A percentile compares a stretch with the other conserved stretches of the same genome.
phyloP scores from a whole-genome alignment of 1,140 invertebrate genomes.

The Zaprionus davidi region DNA sequence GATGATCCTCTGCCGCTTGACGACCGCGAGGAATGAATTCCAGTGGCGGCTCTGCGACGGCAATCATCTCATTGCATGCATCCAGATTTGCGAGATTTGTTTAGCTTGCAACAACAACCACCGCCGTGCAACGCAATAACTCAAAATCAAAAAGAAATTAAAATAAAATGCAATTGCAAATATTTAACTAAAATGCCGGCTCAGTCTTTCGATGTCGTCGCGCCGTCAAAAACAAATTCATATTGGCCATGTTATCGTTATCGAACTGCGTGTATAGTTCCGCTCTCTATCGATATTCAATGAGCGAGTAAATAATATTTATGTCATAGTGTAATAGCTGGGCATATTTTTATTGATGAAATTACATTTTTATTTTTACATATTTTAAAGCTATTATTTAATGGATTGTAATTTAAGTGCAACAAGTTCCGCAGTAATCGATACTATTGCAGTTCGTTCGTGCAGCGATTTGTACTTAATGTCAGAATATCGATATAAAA shows the following conservation, averaged over 20 bases:
- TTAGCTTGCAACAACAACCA: constrained; percentile 18
- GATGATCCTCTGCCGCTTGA: constrained; percentile 91
- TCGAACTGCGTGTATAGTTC: background rate
- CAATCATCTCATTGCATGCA: constrained; percentile 75
- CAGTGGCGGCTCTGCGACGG: constrained; percentile 84
- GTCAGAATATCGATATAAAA: background rate
- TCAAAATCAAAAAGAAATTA: constrained; percentile 21
- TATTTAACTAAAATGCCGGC: constrained; percentile 36
- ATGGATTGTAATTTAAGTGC: background rate
- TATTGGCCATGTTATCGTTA: constrained; percentile 35
- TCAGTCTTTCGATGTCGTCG: constrained; percentile 23
- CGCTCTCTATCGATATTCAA: constrained; percentile 6
- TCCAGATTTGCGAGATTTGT: constrained; percentile 66
- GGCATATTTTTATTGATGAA: background rate
- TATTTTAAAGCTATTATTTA: background rate
- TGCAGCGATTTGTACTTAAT: background rate
- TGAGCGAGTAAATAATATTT: background rate
- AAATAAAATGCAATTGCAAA: constrained; percentile 16
- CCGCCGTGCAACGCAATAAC: constrained; percentile 13
- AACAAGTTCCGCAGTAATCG: background rate
- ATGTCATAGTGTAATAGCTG: background rate
- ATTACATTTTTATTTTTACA: background rate
- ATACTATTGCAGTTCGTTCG: background rate
- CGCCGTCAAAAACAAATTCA: constrained; percentile 54
- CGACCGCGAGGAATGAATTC: constrained; percentile 95